A percentile compares a stretch with the other conserved stretches of the same genome.
Conservation (phyloP, 2,113 vertebrate species). For the Suncus etruscus region DNA sequence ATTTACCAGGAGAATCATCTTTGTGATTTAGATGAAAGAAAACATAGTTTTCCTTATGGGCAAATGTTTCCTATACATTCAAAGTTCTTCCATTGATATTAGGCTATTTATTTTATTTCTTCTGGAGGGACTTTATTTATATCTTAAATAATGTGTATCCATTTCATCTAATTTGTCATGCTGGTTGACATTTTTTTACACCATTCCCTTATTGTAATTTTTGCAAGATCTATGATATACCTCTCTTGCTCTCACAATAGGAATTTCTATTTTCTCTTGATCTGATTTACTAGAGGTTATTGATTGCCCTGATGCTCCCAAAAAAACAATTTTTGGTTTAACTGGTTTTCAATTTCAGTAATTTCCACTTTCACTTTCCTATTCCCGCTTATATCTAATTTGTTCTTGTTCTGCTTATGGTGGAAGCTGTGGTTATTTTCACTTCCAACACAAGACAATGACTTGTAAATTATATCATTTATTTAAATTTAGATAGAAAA, state of each 20-base stretch:
- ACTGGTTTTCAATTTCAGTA: background rate
- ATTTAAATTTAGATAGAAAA: no score
- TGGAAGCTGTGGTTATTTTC: constrained; percentile 3
- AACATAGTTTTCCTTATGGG: constrained; percentile 9
- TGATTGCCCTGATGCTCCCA: background rate
- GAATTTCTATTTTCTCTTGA: background rate
- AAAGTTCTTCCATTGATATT: constrained; percentile 25
- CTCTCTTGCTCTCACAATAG: background rate
- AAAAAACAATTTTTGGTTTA: background rate
- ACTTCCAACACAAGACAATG: background rate
- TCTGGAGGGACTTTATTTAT: constrained; percentile 9
- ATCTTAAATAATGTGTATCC: background rate
- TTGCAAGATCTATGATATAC: background rate
- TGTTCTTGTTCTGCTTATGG: constrained; percentile 26
- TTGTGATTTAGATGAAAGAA: no score
- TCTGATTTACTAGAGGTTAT: background rate
- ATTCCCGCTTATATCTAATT: constrained; percentile 20
- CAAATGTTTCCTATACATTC: background rate
- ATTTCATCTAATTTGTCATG: constrained; percentile 30
- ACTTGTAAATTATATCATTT: background rate
- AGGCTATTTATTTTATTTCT: background rate
- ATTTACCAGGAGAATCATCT: constrained; percentile 32
- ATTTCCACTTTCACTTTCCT: constrained; percentile 46
- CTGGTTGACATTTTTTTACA: background rate
- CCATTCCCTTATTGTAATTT: background rate